phyloP scores from a whole-genome alignment of 2,888 invertebrate genomes.

The Lepidonotus clava region DNA sequence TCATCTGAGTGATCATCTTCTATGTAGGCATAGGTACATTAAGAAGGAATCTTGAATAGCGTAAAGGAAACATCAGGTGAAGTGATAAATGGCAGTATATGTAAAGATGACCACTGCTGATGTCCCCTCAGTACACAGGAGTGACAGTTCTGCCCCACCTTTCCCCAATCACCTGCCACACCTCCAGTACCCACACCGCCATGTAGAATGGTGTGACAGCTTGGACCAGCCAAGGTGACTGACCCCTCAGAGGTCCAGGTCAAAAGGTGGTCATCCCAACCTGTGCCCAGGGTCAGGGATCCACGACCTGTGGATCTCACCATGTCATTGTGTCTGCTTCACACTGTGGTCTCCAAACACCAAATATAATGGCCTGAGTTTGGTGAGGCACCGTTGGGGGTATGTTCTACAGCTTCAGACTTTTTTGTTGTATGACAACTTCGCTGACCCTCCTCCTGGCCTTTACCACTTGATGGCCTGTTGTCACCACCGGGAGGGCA shows the following conservation, averaged over 20 bases:
- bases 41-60: too few relatives aligned
- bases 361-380: background rate
- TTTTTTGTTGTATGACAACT: background rate
- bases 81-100: too few relatives aligned
- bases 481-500: too few relatives aligned
- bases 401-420: background rate
- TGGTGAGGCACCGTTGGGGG: background rate
- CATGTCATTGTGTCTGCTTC: conserved; percentile 2
- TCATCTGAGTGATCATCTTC: too few relatives aligned
- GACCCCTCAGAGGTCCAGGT: background rate
- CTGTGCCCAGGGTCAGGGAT: background rate
- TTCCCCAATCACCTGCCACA: background rate
- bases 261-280: background rate
- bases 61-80: too few relatives aligned
- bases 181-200: background rate
- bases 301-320: background rate
- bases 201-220: conserved; percentile 8
- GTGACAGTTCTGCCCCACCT: background rate
- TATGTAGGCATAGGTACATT: too few relatives aligned
- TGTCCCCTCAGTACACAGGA: background rate
- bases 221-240: background rate
- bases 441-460: background rate
- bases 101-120: background rate
- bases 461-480: background rate
- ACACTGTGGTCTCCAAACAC: background rate